These are phyloP conservation scores for Euthynnus affinis DNA, from an alignment of 2,797 vertebrate species.

Conservation along the genomic window DNA sequence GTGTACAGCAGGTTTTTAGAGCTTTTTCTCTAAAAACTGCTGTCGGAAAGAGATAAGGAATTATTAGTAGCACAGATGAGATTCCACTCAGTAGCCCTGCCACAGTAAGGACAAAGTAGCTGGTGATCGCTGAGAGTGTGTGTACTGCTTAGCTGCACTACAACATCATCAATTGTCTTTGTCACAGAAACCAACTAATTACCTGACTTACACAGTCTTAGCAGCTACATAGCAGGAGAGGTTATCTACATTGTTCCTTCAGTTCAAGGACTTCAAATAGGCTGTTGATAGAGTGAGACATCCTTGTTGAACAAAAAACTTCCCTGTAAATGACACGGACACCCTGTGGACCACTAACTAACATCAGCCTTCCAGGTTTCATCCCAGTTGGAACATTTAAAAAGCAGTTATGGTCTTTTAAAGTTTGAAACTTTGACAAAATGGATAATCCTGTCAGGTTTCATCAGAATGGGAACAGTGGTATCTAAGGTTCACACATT, in stretches of 20 bases:
- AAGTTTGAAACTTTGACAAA: background rate
- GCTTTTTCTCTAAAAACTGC: too few species aligned
- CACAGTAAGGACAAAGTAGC: constrained; percentile 12
- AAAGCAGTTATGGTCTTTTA: constrained; percentile 2
- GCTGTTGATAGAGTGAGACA: constrained; percentile 4
- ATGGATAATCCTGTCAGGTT: background rate
- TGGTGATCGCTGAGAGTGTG: constrained; percentile 12
- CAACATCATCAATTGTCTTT: constrained; percentile 18
- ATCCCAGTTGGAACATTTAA: background rate
- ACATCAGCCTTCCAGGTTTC: background rate
- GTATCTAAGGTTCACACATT: constrained; percentile 31
- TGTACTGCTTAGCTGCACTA: constrained; percentile 12
- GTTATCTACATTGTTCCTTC: constrained; percentile 22
- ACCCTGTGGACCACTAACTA: too few species aligned
- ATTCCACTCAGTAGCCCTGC: constrained; percentile 2
- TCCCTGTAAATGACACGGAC: background rate
- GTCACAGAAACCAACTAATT: constrained; percentile 43
- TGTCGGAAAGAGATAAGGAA: background rate
- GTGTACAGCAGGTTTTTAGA: too few species aligned
- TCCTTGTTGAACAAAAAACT: background rate
- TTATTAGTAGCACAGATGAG: background rate
- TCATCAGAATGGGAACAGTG: background rate
- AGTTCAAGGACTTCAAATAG: constrained; percentile 31
- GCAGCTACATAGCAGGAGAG: constrained; percentile 25
- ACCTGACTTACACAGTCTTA: constrained; percentile 33